phyloP scores from a whole-genome alignment of 2,888 invertebrate genomes.

The Drosophila austrosaltans region DNA sequence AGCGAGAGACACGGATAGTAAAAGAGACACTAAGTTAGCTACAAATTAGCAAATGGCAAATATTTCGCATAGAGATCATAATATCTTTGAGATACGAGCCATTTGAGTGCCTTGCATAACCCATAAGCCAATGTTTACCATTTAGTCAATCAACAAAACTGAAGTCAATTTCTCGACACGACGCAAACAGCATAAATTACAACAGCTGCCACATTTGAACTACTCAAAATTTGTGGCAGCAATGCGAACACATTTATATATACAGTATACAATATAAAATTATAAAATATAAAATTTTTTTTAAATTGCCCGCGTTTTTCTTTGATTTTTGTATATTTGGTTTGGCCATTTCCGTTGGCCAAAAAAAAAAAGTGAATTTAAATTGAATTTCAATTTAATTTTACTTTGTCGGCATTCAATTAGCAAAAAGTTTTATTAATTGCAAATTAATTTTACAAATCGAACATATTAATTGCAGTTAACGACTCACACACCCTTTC shows the following conservation, averaged over 20 bases:
- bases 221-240: constrained; percentile 21
- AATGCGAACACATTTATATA: constrained; percentile 33
- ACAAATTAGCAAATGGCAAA: constrained; percentile 55
- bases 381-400: constrained; percentile 22
- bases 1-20: not conserved
- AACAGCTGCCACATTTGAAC: constrained; percentile 18
- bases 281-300: not conserved
- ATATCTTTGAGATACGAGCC: constrained; percentile 60
- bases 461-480: constrained; percentile 75
- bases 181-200: constrained; percentile 32
- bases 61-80: constrained; percentile 77
- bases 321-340: constrained; percentile 40
- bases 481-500: constrained; percentile 67
- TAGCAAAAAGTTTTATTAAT: constrained; percentile 41
- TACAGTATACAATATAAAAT: constrained; percentile 14
- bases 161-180: constrained; percentile 20
- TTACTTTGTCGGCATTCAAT: constrained; percentile 56
- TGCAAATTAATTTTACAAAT: constrained; percentile 58
- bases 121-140: constrained; percentile 59
- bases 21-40: constrained; percentile 32
- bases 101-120: constrained; percentile 55
- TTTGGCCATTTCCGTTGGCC: not conserved
- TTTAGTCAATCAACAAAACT: constrained; percentile 53
- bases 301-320: constrained; percentile 48
- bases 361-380: constrained; percentile 18